Conservation (phyloP, 2,113 vertebrate species). For the Triplophysa siluroides region DNA sequence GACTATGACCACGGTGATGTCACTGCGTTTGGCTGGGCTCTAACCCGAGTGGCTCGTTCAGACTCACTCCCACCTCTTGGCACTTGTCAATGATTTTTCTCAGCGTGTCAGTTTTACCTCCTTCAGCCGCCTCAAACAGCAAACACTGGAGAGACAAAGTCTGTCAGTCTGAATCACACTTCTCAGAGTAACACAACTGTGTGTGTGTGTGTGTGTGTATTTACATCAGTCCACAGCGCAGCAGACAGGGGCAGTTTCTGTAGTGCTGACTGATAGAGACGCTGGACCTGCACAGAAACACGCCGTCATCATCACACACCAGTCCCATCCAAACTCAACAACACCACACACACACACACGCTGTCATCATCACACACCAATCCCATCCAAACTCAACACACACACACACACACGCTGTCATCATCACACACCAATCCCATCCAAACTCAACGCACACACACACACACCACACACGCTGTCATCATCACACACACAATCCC, state of each 20-base stretch:
- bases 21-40: conserved; percentile 83
- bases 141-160: conserved; percentile 80
- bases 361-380: too few relatives aligned
- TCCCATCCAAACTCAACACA: too few relatives aligned
- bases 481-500: too few relatives aligned
- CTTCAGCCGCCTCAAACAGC: conserved; percentile 93
- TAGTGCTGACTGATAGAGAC: conserved; percentile 90
- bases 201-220: conserved; percentile 29
- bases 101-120: conserved; percentile 91
- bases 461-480: too few relatives aligned
- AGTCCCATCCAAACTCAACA: not conserved
- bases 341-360: not conserved
- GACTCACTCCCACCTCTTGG: conserved; percentile 95
- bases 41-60: conserved; percentile 93
- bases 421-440: too few relatives aligned
- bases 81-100: conserved; percentile 90
- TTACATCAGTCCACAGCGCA: conserved; percentile 99
- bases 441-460: too few relatives aligned
- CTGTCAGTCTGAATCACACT: too few relatives aligned
- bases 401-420: not conserved
- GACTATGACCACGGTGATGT: conserved; percentile 69
- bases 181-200: not conserved
- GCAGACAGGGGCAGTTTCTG: conserved; percentile 93
- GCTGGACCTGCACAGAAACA: conserved; percentile 81
- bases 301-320: not conserved